These are phyloP conservation scores for Amblyteles armatorius DNA, from an alignment of 2,888 invertebrate genomes.

Conservation along the genomic window DNA sequence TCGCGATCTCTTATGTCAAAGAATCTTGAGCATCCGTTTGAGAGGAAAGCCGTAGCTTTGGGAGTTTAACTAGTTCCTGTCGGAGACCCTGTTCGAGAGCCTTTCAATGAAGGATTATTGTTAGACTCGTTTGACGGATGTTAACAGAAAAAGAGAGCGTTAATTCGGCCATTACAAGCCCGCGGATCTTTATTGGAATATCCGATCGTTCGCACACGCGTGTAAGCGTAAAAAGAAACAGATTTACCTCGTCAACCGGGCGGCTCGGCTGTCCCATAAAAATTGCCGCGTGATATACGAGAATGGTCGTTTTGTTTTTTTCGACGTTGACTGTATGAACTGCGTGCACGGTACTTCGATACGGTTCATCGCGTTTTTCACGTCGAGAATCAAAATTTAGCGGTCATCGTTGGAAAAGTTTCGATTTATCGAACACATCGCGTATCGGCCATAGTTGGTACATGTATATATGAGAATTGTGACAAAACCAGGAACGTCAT, in stretches of 20 bases:
- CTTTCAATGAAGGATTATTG: neutral
- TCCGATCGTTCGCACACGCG: neutral
- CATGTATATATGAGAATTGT: conserved; percentile 10
- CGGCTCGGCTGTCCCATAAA: neutral
- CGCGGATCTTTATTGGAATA: neutral
- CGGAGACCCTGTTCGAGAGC: neutral
- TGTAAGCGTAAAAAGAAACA: neutral
- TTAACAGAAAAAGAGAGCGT: neutral
- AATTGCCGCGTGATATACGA: conserved; percentile 7
- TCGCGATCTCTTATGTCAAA: neutral
- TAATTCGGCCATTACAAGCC: neutral
- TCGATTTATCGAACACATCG: neutral
- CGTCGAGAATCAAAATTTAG: conserved; percentile 30
- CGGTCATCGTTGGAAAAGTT: conserved; percentile 25
- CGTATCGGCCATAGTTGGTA: neutral
- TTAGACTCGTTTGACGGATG: neutral
- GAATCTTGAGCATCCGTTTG: conserved; percentile 3
- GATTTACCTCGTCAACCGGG: neutral
- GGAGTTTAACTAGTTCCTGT: neutral
- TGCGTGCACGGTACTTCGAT: neutral
- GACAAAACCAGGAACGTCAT: conserved; percentile 47
- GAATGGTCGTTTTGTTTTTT: neutral
- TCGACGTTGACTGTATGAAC: neutral
- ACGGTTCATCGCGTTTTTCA: conserved; percentile 26
- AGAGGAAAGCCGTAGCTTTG: neutral